Base-by-base conservation (phyloP, 2,113 vertebrate genomes). In the Dicaeum eximium region DNA sequence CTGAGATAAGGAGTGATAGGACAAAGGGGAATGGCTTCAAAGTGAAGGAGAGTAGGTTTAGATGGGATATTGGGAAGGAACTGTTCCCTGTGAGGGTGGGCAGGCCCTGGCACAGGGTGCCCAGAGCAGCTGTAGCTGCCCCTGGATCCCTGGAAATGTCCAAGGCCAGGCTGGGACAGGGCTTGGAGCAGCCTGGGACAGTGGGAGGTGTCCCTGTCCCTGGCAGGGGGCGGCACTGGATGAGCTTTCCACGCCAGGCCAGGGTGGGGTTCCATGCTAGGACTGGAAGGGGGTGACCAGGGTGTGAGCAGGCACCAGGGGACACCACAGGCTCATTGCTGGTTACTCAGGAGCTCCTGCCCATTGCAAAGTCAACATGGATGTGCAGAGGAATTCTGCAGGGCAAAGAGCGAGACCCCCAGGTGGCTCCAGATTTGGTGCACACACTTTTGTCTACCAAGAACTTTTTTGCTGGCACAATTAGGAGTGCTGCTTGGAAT, bases 341-440 rank as follows among this genome's bases (percentile, higher is more conserved):
- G 60, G 17, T 44, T 8, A 27, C 66, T 57, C 48, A 54, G 69
- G 61, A 60, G n/a, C 40, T 27, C 2, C 0, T 10, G 57, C 38
- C 24, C 48, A 2, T 1, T 67, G 23, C 30, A 42, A 69, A 11
- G 27, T 8, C 75, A 25, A 2, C 0, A 1, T 1, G 42, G 50
- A n/a, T 3, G 19, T 5, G 3, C 1, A 45, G 24, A 37, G 33
- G 35, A 50, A 47, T 23, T 60, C 80, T 81, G 47, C 73, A 74
- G 25, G 21, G 61, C 70, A 31, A 30, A 50, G 9, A 80, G 25
- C 15, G 47, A 58, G 54, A n/a, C 1, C 3, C 13, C 14, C 0
- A 6, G 12, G 27, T 3, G 19, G 65, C 30, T 81, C 44, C 28
- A 78, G 44, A 19, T 67, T 25, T 1, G 2, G 38, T 24, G 56